Evolutionary conservation across 2,797 vertebrate species (phyloP), one percentile per base, ranked within the genome.

Genomic region (Pseudopleuronectes americanus): DNA sequence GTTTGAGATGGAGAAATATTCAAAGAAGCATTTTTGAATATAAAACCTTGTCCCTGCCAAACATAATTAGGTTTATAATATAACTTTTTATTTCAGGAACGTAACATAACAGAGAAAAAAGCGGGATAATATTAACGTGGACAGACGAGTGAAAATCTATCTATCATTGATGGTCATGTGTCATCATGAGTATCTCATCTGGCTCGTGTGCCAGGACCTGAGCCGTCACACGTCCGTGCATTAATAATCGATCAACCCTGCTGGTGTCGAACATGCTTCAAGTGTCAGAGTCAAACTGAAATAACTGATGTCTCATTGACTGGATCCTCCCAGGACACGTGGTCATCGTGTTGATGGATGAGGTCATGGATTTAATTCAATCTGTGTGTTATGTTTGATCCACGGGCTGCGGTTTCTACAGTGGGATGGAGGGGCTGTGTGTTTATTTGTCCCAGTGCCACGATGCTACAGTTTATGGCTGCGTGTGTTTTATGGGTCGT

Each of bases 391-490:
- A 76, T 66, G 80, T 85, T 80, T 72, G 79, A 85, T 84, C 76
- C 67, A 68, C 71, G 51, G 33, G 38, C 54, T 14, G 17, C 61
- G 38, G 80, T 73, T 58, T 76, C 70, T 78, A 87, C 54, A 24
- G 43, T 60, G 54, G 58, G 64, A 59, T 31, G 57, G 57, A 43
- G 66, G 70, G 71, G 33, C 3, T 36, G 31, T 87, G 87, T 87
- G 87, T 91, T 90, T 91, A 89, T 90, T 84, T 84, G 73, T 75
- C 73, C 77, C 63, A 36, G 64, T 87, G 73, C 68, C 74, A 68
- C 81, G 76, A 80, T 62, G 76, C 57, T 64, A 28, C 81, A 70
- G 64, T 91, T 90, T 91, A 91, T 84, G 77, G 72, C 71, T 77
- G 51, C 23, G 36, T 74, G 58, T 85, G 54, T 74, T 92, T 91